Base-by-base conservation (phyloP, 1,140 invertebrate species). In the Listronotus oregonensis region DNA sequence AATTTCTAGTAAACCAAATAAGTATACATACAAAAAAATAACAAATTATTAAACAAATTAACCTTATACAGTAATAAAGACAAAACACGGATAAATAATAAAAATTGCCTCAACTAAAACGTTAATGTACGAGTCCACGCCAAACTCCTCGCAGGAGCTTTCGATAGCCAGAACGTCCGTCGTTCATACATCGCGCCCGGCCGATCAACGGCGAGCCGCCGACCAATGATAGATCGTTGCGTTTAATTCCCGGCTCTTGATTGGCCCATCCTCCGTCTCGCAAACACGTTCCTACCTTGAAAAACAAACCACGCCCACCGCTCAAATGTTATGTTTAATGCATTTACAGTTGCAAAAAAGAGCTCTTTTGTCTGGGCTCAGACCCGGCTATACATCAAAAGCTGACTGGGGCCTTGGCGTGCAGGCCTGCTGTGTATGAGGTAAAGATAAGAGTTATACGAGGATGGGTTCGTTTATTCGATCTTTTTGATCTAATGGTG, bases 261-360 rank as follows among this genome's bases (percentile, higher is more conserved):
- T 72, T 70, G 71, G 71, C 39, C 56, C 55, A 21, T 42, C 31
- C 32, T n/a, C 43, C 44, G 62, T 39, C 61, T 61, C 60, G 61
- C 63, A 37, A 62, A 66, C 58, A 64, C 67, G 63, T 66, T 57
- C 61, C 70, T 73, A 73, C 70, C 72, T 73, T 67, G 66, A 55
- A 61, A 55, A 59, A 50, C 51, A 17, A 49, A 51, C 72, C 43
- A 66, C 72, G 70, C 72, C 72, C 46, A 18, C 49, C 51, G 63
- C 64, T 64, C 62, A 64, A 62, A 68, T 66, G 70, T 71, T 66
- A 73, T 71, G 72, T 73, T 73, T 73, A 73, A 73, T 73, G 71
- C 68, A 73, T 73, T 71, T 71, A 69, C 69, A 66, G 59, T 61
- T 58, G 66, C 67, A 73, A 73, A 73, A 73, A 71, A 71, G 44